These are phyloP conservation scores for Pogonocichla stellata DNA, from an alignment of 2,113 vertebrate genomes.

Conservation along the genomic window DNA sequence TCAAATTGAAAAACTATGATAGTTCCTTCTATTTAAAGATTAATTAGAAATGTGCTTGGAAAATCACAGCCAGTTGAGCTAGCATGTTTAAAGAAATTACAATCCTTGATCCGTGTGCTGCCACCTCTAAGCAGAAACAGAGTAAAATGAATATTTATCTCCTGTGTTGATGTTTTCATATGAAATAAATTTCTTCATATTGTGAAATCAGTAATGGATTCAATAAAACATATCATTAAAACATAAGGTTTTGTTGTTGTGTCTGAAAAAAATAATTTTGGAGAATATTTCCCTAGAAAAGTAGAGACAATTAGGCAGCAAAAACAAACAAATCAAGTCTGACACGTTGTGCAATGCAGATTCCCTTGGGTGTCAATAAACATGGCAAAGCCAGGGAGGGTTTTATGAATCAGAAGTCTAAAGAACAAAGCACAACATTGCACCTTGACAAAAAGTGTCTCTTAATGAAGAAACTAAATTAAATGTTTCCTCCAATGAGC, in stretches of 20 bases:
- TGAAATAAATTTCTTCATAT: not conserved
- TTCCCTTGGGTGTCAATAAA: slow-evolving; percentile 48
- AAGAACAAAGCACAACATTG: slow-evolving; percentile 7
- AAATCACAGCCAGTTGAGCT: not conserved
- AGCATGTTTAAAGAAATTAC: not conserved
- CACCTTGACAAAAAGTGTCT: slow-evolving; percentile 60
- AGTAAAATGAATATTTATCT: not conserved
- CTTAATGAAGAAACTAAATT: slow-evolving; percentile 61
- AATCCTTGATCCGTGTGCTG: not conserved
- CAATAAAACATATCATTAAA: not conserved
- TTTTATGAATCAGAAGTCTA: slow-evolving; percentile 28
- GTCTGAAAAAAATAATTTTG: not conserved
- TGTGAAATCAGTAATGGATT: not conserved
- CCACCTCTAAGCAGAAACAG: not conserved
- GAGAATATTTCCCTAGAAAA: not conserved
- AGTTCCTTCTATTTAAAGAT: not conserved
- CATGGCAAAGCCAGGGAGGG: not conserved
- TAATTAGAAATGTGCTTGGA: not conserved
- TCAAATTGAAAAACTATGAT: not conserved
- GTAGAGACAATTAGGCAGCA: not conserved
- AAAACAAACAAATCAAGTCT: slow-evolving; percentile 12
- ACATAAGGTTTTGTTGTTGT: not conserved
- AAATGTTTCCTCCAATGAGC: slow-evolving; percentile 43
- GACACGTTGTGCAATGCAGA: not conserved
- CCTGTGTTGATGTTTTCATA: not conserved